These are phyloP conservation scores for Diorhabda sublineata DNA, from an alignment of 1,140 invertebrate genomes.

Conservation along the genomic window DNA sequence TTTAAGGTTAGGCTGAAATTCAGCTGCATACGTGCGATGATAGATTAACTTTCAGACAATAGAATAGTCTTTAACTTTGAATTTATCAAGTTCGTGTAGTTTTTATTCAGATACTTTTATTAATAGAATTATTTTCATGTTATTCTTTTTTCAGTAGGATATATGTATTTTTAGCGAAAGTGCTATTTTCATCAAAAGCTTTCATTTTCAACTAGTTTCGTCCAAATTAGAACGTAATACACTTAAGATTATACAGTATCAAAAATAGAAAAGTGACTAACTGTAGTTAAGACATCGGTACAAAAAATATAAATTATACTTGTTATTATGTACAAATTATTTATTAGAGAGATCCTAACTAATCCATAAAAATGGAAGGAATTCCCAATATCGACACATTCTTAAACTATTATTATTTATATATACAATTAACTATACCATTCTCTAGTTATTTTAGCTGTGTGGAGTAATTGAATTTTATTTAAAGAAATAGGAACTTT, in stretches of 20 bases:
- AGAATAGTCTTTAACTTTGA: no score
- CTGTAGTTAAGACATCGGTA: conserved; percentile 17
- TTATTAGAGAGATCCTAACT: conserved; percentile 34
- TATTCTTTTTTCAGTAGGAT: no score
- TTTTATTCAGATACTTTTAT: no score
- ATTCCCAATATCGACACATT: conserved; percentile 8
- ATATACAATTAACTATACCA: conserved; percentile 9
- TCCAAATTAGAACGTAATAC: not conserved
- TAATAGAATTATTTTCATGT: no score
- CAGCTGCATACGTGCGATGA: no score
- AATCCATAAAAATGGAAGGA: conserved; percentile 19
- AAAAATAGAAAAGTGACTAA: conserved; percentile 20
- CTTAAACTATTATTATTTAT: not conserved
- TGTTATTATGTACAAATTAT: conserved; percentile 32
- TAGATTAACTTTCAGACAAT: no score
- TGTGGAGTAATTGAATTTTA: not conserved
- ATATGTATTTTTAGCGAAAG: no score
- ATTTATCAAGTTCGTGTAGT: no score
- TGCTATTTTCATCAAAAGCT: no score
- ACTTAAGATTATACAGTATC: conserved; percentile 10
- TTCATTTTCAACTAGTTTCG: not conserved
- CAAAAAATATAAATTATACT: conserved; percentile 34
- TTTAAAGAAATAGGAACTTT: conserved; percentile 8
- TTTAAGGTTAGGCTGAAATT: no score
- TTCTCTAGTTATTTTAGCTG: conserved; percentile 7